Evolutionary conservation across 1,140 invertebrate genomes (phyloP).

Genomic region (Papilio dardanus): DNA sequence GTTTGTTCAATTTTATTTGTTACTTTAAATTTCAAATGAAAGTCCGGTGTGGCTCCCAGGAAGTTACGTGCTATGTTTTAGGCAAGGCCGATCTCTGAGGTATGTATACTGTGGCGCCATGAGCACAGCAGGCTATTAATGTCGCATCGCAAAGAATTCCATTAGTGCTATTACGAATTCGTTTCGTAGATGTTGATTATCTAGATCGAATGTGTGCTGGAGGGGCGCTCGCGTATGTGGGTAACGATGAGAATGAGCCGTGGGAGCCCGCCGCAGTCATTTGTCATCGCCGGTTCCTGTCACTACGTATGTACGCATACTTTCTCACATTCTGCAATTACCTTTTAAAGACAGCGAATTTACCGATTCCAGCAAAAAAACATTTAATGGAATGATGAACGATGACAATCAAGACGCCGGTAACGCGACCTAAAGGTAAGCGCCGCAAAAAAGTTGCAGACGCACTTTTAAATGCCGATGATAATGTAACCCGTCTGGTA

Average conservation of each 20-base stretch:
- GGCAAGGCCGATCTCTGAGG: neutral
- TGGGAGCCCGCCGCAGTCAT: slow-evolving; percentile 70
- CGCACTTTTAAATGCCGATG: slow-evolving; percentile 42
- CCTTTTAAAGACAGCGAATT: slow-evolving; percentile 71
- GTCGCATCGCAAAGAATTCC: slow-evolving; percentile 32
- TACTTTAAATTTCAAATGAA: neutral
- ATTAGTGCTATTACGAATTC: slow-evolving; percentile 52
- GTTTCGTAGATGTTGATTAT: slow-evolving; percentile 56
- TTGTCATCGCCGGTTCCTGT: slow-evolving; percentile 76
- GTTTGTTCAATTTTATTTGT: neutral
- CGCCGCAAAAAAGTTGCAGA: slow-evolving; percentile 33
- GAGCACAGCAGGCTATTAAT: slow-evolving; percentile 39
- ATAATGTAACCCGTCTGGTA: slow-evolving; percentile 40
- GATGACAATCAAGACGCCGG: slow-evolving; percentile 53
- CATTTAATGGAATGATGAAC: slow-evolving; percentile 55
- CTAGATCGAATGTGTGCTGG: slow-evolving; percentile 55
- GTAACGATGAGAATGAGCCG: slow-evolving; percentile 71
- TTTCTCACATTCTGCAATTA: slow-evolving; percentile 75
- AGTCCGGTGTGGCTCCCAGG: neutral
- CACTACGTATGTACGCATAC: slow-evolving; percentile 67
- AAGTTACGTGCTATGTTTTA: neutral
- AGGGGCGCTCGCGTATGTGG: slow-evolving; percentile 50
- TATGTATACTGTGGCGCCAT: neutral
- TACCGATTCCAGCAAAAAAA: slow-evolving; percentile 66
- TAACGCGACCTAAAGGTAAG: slow-evolving; percentile 39